These are phyloP conservation scores for Syrphus vitripennis DNA, from an alignment of 2,888 invertebrate species.

Conservation along the genomic window DNA sequence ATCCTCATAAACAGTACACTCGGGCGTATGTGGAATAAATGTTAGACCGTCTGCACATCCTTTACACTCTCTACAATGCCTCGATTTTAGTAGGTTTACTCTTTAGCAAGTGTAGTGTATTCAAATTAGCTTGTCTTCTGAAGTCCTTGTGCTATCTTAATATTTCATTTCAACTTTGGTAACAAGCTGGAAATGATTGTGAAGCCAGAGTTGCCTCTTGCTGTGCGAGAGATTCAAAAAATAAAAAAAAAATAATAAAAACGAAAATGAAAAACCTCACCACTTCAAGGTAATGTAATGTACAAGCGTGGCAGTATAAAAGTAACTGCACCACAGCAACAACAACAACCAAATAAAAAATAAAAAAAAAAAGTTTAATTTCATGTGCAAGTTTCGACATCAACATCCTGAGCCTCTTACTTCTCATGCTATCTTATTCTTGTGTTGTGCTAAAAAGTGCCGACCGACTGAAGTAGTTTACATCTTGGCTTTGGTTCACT, in stretches of 20 bases:
- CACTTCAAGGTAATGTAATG: slow-evolving; percentile 13
- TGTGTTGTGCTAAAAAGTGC: not conserved
- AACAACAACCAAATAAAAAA: not conserved
- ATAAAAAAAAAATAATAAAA: not conserved
- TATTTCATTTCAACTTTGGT: slow-evolving; percentile 64
- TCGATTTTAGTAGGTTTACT: slow-evolving; percentile 6
- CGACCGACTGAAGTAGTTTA: slow-evolving; percentile 42
- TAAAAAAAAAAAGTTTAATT: slow-evolving; percentile 28
- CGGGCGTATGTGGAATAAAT: slow-evolving; percentile 27
- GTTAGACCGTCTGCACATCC: slow-evolving; percentile 12
- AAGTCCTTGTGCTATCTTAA: slow-evolving; percentile 59
- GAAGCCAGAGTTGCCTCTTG: slow-evolving; percentile 29
- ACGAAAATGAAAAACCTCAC: not conserved
- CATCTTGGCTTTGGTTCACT: slow-evolving; percentile 58
- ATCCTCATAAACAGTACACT: slow-evolving; percentile 20
- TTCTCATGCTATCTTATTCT: not conserved
- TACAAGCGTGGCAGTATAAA: not conserved
- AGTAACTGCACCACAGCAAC: not conserved
- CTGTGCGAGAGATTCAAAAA: not conserved
- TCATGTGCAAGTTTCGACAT: slow-evolving; percentile 45
- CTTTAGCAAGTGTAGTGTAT: slow-evolving; percentile 55
- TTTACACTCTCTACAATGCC: not conserved
- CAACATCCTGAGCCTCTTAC: slow-evolving; percentile 19
- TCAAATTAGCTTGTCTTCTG: slow-evolving; percentile 58
- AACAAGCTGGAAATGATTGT: slow-evolving; percentile 62